Base-by-base conservation (phyloP, 2,888 invertebrate genomes). In the Calliopum simillimum region DNA sequence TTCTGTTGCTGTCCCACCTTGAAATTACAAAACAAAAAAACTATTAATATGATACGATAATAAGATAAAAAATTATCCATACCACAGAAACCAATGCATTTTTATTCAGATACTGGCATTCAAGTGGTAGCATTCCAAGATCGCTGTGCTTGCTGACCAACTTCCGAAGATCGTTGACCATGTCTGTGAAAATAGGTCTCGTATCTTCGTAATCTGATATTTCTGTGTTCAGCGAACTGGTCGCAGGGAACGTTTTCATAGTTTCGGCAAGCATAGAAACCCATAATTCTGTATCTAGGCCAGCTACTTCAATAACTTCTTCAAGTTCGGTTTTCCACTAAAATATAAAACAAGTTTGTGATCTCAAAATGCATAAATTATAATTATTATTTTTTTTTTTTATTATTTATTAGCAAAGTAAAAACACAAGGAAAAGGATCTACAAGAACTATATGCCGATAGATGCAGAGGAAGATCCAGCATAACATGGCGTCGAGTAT, bases 221-320 rank as follows among this genome's bases (percentile, higher is more conserved):
- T 87, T 96, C 94, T 47, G 95, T 94, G 84, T 97, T 97, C 69
- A 98, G 89, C 46, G 94, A 93, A 41, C 97, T 96, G 0, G 93
- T 92, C 0, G 94, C 91, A 1, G 98, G 98, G 84, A 94, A 96
- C 0, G 96, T 95, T 84, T 96, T 96, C 88, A 98, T 92, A 75
- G 96, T 94, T 88, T 98, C 98, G 3, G 96, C 97, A 76, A 98
- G 88, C 95, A 97, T 97, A 5, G 97, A 95, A 46, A 98, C 98
- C 98, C 98, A 98, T 79, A 97, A 90, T 85, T 99, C 98, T 12
- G 95, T 94, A 87, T 98, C 98, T 79, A 94, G 89, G 4, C 93
- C 92, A 8, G 97, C 98, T 76, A 97, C 94, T 86, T 96, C 95
- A 77, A 98, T 90, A 75, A 99, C 97, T 84, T 97, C 97, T 83